Base-by-base conservation (phyloP, 2,113 vertebrate species). In the Polypterus senegalus region DNA sequence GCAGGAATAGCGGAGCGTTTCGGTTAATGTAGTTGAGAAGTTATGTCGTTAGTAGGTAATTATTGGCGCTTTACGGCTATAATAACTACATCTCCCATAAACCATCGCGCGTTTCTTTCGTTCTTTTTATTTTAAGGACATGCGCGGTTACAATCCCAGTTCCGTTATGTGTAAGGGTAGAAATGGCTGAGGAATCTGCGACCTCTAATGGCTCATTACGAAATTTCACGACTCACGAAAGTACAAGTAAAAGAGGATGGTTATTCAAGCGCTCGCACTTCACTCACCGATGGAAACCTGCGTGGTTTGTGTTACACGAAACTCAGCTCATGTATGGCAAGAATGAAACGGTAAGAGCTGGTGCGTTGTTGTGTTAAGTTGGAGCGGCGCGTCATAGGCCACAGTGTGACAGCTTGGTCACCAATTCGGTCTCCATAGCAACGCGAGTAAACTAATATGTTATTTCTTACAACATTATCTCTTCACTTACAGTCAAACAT, bases 121-220 rank as follows among this genome's bases (percentile, higher is more conserved):
- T 6, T 69, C 49, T 48, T 57, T 46, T 54, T 27, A 6, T 9
- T 27, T 9, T 10, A 45, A 46, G 77, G 83, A 83, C 86, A 81
- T 82, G 83, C 68, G 71, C 69, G 0, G 49, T 71, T 61, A 61
- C 60, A 57, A 47, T 53, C 65, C 58, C 66, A 77, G 83, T 86
- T 86, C 86, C 84, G 86, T 86, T 88, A 84, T 72, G 79, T 77
- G 63, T 67, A 72, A 67, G 48, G 54, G 10, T 9, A 56, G 57
- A 4, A 11, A 70, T 67, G 62, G 65, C 64, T 66, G 67, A 59
- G 9, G 65, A 58, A 55, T 67, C 47, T n/a, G 71, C 70, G 74
- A 71, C 74, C 66, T 72, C 71, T 76, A 67, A 10, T 49, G 70
- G 71, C 48, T 53, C 55, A 48, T 58, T 27, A 5, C 65, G 66